These are phyloP conservation scores for cattle (Bos taurus) DNA, from an alignment of 2,113 vertebrate genomes.

Conservation along the genomic window ARS-UCD2.0 NC_037347.1:65338001-65338500, in stretches of 20 bases:
- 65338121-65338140: too few species aligned
- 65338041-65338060: neutral
- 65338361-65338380: neutral
- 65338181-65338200: neutral
- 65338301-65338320: too few species aligned
- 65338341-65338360: rapidly evolving
- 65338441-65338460: neutral
- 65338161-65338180: rapidly evolving
- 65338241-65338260: neutral
- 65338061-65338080: neutral
- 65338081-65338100: neutral
- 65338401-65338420: neutral
- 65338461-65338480: neutral
- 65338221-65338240: neutral
- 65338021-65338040: neutral
- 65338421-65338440: neutral
- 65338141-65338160: neutral
- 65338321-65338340: rapidly evolving
- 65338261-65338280: neutral
- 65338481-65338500: neutral
- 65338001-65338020: neutral
- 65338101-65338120: neutral
- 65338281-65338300: neutral
- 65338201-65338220: neutral
- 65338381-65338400: neutral